Evolutionary conservation across 2,113 vertebrate genomes (phyloP), one percentile per base, ranked within the genome.

Genomic region (Bombycilla garrulus): DNA sequence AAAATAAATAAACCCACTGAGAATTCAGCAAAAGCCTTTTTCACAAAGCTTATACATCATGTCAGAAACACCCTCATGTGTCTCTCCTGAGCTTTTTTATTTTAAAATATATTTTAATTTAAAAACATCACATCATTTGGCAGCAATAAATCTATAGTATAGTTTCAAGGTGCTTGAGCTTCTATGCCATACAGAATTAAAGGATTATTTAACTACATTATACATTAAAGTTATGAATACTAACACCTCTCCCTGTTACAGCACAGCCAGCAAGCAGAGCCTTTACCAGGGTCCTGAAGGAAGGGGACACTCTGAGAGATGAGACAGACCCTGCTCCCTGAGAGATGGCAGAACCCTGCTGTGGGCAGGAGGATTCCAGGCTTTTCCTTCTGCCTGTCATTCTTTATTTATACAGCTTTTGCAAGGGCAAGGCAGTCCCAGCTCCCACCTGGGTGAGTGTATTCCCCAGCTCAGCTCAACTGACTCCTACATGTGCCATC

Each of bases 191-290:
- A 93, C 88, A 89, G 94, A 96, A 96, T 94, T 91, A 93, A 89
- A 93, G 92, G 86, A 94, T 92, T 96, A 93, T 91, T 94, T 96
- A 44, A 38, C 91, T 92, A 92, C 78, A 70, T 90, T 95, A 48
- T 96, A 89, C 86, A 85, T 93, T 72, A 40, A 80, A 93, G 74
- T 57, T 70, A 89, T 13, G 91, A 95, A 95, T 62, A 62, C 81
- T 62, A 90, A 80, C 86, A 66, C 54, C 73, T 91, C 70, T 89
- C 60, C 36, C 36, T 58, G 25, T 22, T 66, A n/a, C 6, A 79
- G 72, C 15, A 1, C 77, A 95, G 80, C 22, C 80, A 88, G 90
- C 40, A 33, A 74, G 65, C 60, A 74, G 45, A 96, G 93, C 51
- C 71, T 58, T 51, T 14, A 31, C 23, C 80, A 80, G 81, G 54